Evolutionary conservation across 2,888 invertebrate species (phyloP).

Genomic region (Ceraclea dissimilis): DNA sequence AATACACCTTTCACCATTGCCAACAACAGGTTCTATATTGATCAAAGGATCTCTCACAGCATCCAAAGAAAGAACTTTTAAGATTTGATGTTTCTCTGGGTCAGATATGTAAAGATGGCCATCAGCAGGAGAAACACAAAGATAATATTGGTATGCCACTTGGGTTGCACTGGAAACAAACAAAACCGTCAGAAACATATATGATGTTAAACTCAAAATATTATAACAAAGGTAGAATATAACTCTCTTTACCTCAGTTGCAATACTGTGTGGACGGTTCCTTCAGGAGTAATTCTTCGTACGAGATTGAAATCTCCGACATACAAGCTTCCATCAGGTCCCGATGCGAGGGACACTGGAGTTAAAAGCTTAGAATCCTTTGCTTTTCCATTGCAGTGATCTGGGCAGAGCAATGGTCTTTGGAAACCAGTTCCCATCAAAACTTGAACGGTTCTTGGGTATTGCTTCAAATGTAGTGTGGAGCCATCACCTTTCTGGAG

Average conservation of each 20-base stretch:
- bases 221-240: not conserved
- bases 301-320: constrained; percentile 96
- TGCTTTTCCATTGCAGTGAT: constrained; percentile 77
- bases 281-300: constrained; percentile 82
- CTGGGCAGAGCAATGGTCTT: constrained; percentile 77
- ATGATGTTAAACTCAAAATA: not conserved
- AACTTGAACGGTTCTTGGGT: constrained; percentile 83
- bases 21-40: constrained; percentile 80
- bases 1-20: constrained; percentile 89
- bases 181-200: too few species aligned
- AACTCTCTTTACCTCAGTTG: constrained; percentile 80
- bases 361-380: constrained; percentile 82
- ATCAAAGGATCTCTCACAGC: constrained; percentile 75
- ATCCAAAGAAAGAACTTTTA: constrained; percentile 69
- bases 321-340: constrained; percentile 93
- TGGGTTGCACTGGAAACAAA: constrained; percentile 68
- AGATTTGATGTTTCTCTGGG: constrained; percentile 85
- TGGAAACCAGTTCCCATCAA: constrained; percentile 90
- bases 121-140: constrained; percentile 93
- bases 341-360: constrained; percentile 89
- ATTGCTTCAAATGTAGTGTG: constrained; percentile 86
- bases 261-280: constrained; percentile 81
- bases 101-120: constrained; percentile 94
- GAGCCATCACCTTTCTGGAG: constrained; percentile 97
- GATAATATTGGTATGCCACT: constrained; percentile 93